Evolutionary conservation across 2,797 vertebrate species (phyloP), one percentile per base, ranked within the genome.

Genomic region (Gallirallus australis): DNA sequence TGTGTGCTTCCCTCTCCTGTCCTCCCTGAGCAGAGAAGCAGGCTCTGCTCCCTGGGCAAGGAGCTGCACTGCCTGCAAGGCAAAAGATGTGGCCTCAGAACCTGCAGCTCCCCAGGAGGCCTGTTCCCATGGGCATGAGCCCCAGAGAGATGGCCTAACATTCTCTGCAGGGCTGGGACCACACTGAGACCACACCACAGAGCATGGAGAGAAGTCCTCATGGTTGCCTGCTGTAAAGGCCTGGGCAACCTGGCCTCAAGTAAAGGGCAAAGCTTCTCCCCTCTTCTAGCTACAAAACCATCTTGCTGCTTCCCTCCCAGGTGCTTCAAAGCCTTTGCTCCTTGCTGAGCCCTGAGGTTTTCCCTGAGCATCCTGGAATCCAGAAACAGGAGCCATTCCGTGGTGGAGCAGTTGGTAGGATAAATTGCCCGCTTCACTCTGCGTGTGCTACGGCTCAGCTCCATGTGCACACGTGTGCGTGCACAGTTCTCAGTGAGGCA

Each of bases 1-100:
- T 8, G 20, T 4, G 35, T 2, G 35, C 53, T 35, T 42, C 17
- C 72, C 0, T 0, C 7, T 83, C 12, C 53, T 53, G 1, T 2
- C 48, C 20, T 9, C 7, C 15, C 33, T 42, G 3, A 10, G 59
- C 45, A 16, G 56, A 39, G 54, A 28, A n/a, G 2, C 2, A 47
- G 47, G 53, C 59, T 42, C 52, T n/a, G 68, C 12, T 40, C 18
- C 42, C 42, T 5, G 10, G 35, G 17, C 35, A 30, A 27, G 16
- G 42, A 31, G 9, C 60, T 11, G 10, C n/a, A 11, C 56, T 18
- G 31, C 21, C 40, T 6, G 1, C 16, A 1, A 40, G 35, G 31
- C 12, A 25, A 48, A 48, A 17, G 50, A 50, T 1, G 3, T 2
- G 31, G 31, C 24, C 50, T 13, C 50, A 52, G 25, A 52, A 25